Conservation (phyloP, 2,888 invertebrate genomes). For the Bimastos eiseni region DNA sequence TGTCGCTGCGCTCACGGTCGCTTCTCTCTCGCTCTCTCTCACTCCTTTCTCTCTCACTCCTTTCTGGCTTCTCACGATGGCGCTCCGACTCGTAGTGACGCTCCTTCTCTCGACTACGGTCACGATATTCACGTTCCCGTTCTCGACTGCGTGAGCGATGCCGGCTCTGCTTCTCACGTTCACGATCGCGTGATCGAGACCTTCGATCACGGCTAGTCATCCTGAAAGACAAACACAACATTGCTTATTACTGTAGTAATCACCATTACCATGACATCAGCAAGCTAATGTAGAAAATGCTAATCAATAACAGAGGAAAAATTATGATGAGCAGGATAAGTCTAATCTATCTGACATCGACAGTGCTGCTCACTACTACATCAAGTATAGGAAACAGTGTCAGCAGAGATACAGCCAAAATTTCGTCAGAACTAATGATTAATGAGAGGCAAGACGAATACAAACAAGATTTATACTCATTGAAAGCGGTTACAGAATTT, state of each 20-base stretch:
- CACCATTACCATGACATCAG: neutral
- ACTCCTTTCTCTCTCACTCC: conserved; percentile 53
- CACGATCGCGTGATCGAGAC: conserved; percentile 78
- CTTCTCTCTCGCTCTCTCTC: conserved; percentile 51
- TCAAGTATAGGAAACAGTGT: too few species aligned
- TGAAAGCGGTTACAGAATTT: too few species aligned
- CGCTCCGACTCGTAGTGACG: conserved; percentile 55
- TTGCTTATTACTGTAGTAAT: neutral
- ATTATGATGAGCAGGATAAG: too few species aligned
- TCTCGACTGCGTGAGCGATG: conserved; percentile 63
- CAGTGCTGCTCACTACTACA: too few species aligned
- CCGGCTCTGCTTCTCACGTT: conserved; percentile 56
- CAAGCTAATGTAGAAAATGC: neutral
- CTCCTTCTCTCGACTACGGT: conserved; percentile 60
- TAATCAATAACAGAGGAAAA: too few species aligned
- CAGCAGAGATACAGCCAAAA: too few species aligned
- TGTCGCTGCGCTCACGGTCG: conserved; percentile 47
- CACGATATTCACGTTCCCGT: conserved; percentile 69
- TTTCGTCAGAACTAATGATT: too few species aligned
- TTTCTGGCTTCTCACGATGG: conserved; percentile 51
- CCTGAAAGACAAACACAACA: neutral
- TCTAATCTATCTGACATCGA: too few species aligned
- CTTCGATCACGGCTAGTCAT: conserved; percentile 63
- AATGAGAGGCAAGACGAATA: too few species aligned
- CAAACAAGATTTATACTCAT: too few species aligned